These are phyloP conservation scores for Hydractinia echinata DNA, from an alignment of 30 jellyfish, hydroid and myxozoan genomes.

Conservation along the genomic window DNA sequence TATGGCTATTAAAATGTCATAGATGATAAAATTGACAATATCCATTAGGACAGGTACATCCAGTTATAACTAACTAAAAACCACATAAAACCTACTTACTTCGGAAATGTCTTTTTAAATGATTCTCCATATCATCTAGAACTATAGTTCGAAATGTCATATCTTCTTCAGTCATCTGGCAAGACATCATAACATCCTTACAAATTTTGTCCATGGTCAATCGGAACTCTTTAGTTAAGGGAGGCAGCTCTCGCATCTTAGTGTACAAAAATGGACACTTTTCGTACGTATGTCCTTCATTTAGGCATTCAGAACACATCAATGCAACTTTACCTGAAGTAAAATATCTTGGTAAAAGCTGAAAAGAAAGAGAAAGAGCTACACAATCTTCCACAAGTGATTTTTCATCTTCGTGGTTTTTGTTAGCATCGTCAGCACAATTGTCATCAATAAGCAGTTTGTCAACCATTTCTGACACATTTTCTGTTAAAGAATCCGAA, in stretches of 20 bases:
- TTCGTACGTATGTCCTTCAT: constrained; percentile 29
- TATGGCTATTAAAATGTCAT: neutral
- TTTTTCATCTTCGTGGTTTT: neutral
- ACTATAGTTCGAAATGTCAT: constrained; percentile 19
- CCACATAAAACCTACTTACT: neutral
- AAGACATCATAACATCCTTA: constrained; percentile 3
- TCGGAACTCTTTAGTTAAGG: neutral
- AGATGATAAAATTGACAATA: no score
- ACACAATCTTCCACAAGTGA: neutral
- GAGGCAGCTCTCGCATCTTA: constrained; percentile 23
- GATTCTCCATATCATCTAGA: neutral
- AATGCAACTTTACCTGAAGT: constrained; percentile 18
- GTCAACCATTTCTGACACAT: neutral
- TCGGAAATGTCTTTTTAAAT: neutral
- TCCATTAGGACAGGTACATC: no score
- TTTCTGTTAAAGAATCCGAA: no score
- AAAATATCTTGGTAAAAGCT: no score
- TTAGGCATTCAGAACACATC: constrained; percentile 38
- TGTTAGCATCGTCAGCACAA: neutral
- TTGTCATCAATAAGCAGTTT: neutral
- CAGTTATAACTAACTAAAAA: no score
- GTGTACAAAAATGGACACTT: constrained; percentile 37
- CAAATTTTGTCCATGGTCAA: constrained; percentile 25
- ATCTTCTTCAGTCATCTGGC: constrained; percentile 40
- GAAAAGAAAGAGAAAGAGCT: no score